Base-by-base conservation (phyloP, 2,888 invertebrate genomes). In the Pollenia amentaria region DNA sequence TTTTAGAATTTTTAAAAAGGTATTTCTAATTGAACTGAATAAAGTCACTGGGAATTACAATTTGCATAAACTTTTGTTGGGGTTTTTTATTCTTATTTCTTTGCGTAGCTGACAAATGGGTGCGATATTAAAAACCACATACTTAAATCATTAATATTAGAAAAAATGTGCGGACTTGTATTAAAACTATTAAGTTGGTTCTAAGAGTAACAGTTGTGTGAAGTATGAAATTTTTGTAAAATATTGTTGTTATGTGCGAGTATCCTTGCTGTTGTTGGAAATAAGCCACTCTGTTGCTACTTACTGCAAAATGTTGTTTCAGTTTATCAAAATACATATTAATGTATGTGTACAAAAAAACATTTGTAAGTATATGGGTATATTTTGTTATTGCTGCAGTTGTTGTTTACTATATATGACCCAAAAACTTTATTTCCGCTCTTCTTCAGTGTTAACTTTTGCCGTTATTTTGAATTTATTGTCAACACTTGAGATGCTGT, bases 401-500 rank as follows among this genome's bases (percentile, higher is more conserved):
- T 81, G 64, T 55, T 18, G 8, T 46, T 40, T 46, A 38, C 16
- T 72, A 72, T 72, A 72, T 70, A 55, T 76, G 69, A 14, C 70
- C 53, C 64, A 2, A 57, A 65, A 72, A 48, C 16, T 57, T 70
- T 11, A 65, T 38, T 72, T 85, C 46, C 48, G 46, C 48, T 21
- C 21, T 57, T 46, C 40, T 62, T 48, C 16, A 42, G 48, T 57
- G 67, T 78, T 53, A 85, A 77, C 60, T 85, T 77, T 78, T 55
- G 77, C 53, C 65, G 55, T 79, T 82, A 79, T 82, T 77, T 76
- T 79, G 69, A 88, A 90, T 90, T 90, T 90, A 90, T 89, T 89
- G 90, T 89, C 89, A 90, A 89, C 89, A 89, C 88, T 89, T 88
- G 82, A 88, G 88, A 85, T 87, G 87, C 84, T 87, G 85, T 88